Percentiles rank a stretch among this genome's conserved stretches.
Evolutionary conservation across 1,140 invertebrate genomes (phyloP).

Genomic region (Gryllus bimaculatus): DNA sequence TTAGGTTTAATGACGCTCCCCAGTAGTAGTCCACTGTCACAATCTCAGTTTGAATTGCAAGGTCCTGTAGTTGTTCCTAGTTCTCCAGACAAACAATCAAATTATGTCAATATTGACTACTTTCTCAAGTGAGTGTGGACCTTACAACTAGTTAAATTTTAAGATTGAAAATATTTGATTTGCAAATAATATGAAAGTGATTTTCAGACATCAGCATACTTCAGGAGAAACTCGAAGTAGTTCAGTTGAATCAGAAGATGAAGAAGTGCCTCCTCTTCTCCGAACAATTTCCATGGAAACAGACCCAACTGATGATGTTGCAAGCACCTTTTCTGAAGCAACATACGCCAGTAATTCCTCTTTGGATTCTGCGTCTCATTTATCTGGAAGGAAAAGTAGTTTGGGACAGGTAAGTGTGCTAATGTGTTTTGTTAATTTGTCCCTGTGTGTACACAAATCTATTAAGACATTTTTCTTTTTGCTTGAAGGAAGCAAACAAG

Average conservation of each 20-base stretch:
- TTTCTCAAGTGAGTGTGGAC: slow-evolving; percentile 59
- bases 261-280: slow-evolving; percentile 27
- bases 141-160: too few relatives aligned
- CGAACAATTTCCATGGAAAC: slow-evolving; percentile 33
- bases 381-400: slow-evolving; percentile 36
- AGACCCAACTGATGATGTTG: slow-evolving; percentile 19
- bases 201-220: slow-evolving; percentile 21
- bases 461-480: neutral
- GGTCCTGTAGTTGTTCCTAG: slow-evolving; percentile 27
- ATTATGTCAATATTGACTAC: slow-evolving; percentile 86
- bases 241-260: slow-evolving; percentile 36
- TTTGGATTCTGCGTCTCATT: slow-evolving; percentile 30
- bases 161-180: too few relatives aligned
- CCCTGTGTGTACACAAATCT: slow-evolving; percentile 19
- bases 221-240: slow-evolving; percentile 31
- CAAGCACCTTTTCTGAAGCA: slow-evolving; percentile 21
- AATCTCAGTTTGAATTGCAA: slow-evolving; percentile 26
- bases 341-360: slow-evolving; percentile 36
- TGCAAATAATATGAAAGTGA: neutral
- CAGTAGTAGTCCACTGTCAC: slow-evolving; percentile 36
- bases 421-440: slow-evolving; percentile 30
- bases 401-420: slow-evolving; percentile 31
- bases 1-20: slow-evolving; percentile 29
- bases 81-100: slow-evolving; percentile 61
- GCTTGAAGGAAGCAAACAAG: slow-evolving; percentile 37